Evolutionary conservation across 2,888 invertebrate species (phyloP), one percentile per base, ranked within the genome.

Genomic region (Chaetoderma sp.): DNA sequence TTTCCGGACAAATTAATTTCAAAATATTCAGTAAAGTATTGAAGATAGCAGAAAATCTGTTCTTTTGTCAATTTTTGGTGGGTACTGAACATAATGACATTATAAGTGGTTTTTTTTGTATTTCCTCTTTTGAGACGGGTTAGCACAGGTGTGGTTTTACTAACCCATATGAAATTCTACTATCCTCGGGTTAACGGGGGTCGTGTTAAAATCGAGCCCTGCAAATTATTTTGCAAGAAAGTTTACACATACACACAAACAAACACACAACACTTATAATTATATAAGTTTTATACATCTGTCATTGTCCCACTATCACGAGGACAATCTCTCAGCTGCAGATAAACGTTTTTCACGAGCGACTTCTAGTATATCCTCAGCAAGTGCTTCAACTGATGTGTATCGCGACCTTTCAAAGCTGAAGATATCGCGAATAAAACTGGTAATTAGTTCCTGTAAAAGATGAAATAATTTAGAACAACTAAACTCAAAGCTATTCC

Each of bases 321-420:
- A 30, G 16, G 65, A 30, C 21, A 70, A 49, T 23, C 23, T 42
- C n/a, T 67, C 71, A n/a, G 65, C 57, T 5, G 76, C 78, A 8
- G 71, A 57, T 5, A 78, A 74, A 56, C 74, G 77, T 27, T 71
- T 65, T 18, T 67, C 60, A 57, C 69, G 66, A 5, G 78, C 78
- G 10, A 79, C 67, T 32, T 42, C 62, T 21, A 85, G 63, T 52
- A 98, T 91, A 85, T 99, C 98, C 50, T 90, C 90, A 0, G 95
- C 91, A 58, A 99, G 89, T 60, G 95, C 94, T 74, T 96, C 95
- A 4, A 95, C 91, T 5, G 90, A 92, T 1, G 95, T 94, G 87
- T 94, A 99, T 42, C 93, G 91, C 73, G 93, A 93, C 86, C 93
- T 93, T 75, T 94, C 93, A 86, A 97, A 96, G 88, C 92, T 95